Evolutionary conservation across 2,888 invertebrate genomes (phyloP).

Genomic region (Pecten maximus): DNA sequence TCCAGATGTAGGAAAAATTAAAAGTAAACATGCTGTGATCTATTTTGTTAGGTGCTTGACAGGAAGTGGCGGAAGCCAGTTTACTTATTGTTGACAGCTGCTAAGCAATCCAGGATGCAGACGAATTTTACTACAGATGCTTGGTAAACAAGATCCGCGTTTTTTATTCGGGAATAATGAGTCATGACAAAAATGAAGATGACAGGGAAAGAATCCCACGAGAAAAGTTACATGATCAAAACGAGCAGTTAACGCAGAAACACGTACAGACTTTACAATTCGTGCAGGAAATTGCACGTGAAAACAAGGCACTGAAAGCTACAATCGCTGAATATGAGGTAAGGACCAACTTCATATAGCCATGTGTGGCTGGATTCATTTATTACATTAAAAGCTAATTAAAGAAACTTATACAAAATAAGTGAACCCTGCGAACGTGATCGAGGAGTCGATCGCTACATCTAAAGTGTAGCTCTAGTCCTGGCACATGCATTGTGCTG

Average conservation of each 20-base stretch:
- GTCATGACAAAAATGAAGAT: background rate
- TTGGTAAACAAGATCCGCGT: background rate
- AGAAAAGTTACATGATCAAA: constrained; percentile 68
- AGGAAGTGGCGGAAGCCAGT: constrained; percentile 16
- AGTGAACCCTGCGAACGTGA: too few species aligned
- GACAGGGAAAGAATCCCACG: constrained; percentile 63
- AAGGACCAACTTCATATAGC: too few species aligned
- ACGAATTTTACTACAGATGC: background rate
- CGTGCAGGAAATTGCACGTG: constrained; percentile 78
- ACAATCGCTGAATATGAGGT: constrained; percentile 77
- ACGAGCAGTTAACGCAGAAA: constrained; percentile 75
- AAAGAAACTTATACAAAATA: too few species aligned
- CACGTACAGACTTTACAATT: constrained; percentile 79
- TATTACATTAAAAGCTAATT: too few species aligned
- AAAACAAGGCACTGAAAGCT: constrained; percentile 77
- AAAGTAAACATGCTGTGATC: background rate
- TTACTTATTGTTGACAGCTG: constrained; percentile 62
- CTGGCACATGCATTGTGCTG: too few species aligned
- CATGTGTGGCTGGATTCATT: too few species aligned
- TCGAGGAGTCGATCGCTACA: too few species aligned
- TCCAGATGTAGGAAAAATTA: background rate
- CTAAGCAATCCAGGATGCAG: constrained; percentile 58
- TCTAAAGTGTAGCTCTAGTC: too few species aligned
- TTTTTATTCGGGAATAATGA: background rate
- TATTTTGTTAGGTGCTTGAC: background rate